phyloP scores from a whole-genome alignment of 1,140 invertebrate species.

The Lycorma delicatula region DNA sequence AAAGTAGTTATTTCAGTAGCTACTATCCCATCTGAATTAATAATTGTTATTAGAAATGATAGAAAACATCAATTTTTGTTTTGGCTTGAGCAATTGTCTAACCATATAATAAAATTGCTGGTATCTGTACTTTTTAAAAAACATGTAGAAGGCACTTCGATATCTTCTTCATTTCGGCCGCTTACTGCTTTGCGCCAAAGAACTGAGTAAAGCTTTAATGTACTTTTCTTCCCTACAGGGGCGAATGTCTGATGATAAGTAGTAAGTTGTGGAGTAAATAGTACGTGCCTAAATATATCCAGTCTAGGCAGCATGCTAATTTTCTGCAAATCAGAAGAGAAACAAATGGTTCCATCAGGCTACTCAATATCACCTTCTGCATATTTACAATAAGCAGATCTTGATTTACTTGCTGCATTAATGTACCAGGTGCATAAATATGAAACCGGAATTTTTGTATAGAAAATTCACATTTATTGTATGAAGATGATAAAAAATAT shows the following conservation, averaged over 20 bases:
- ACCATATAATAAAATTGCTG: constrained; percentile 22
- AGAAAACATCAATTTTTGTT: constrained; percentile 22
- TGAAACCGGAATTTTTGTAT: too few species aligned
- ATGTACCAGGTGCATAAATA: too few species aligned
- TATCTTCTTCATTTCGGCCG: not conserved
- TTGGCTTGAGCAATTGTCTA: constrained; percentile 28
- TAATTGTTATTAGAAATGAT: constrained; percentile 13
- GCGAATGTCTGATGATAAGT: not conserved
- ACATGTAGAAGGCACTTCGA: constrained; percentile 15
- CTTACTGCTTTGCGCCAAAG: not conserved
- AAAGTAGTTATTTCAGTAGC: constrained; percentile 14
- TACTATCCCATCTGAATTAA: constrained; percentile 26
- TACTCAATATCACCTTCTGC: too few species aligned
- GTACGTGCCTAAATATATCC: not conserved
- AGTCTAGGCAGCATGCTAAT: not conserved
- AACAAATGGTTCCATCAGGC: not conserved
- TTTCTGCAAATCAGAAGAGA: not conserved
- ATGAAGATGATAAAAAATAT: too few species aligned
- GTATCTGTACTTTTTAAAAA: constrained; percentile 12
- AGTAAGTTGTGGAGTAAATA: not conserved
- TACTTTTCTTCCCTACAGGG: not conserved
- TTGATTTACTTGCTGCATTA: too few species aligned
- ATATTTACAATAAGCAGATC: too few species aligned
- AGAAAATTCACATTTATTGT: too few species aligned
- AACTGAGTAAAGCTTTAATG: not conserved